phyloP scores from a whole-genome alignment of 2,888 invertebrate genomes.

The Nemurella pictetii region DNA sequence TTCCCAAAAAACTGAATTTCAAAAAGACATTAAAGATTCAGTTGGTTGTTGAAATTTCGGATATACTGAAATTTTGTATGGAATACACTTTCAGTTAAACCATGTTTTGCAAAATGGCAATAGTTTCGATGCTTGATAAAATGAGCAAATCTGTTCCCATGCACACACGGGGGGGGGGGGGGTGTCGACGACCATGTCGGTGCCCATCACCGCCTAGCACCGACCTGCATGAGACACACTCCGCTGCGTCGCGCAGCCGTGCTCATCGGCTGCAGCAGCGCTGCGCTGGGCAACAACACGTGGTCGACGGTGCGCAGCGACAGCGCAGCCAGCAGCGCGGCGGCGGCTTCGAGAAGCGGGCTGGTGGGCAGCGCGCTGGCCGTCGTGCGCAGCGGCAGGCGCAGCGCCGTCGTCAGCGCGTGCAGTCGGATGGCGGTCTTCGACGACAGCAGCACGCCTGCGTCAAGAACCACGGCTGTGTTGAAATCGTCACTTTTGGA shows the following conservation, averaged over 20 bases:
- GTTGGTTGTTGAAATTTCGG: too few relatives aligned
- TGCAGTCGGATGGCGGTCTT: slow-evolving; percentile 32
- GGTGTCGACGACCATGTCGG: slow-evolving; percentile 25
- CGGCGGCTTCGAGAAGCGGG: slow-evolving; percentile 24
- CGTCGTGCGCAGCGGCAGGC: slow-evolving; percentile 1
- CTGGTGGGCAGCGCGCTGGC: slow-evolving; percentile 20
- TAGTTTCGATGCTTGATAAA: too few relatives aligned
- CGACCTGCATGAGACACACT: not conserved
- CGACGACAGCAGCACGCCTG: slow-evolving; percentile 31
- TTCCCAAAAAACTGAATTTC: too few relatives aligned
- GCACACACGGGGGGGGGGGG: too few relatives aligned
- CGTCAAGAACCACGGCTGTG: slow-evolving; percentile 36
- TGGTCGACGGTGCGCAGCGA: slow-evolving; percentile 37
- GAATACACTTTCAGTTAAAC: too few relatives aligned
- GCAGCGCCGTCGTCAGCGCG: slow-evolving; percentile 14
- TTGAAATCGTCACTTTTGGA: too few relatives aligned
- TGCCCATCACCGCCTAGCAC: not conserved
- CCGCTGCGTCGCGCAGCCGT: not conserved
- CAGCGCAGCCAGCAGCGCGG: slow-evolving; percentile 21
- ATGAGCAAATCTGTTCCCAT: too few relatives aligned
- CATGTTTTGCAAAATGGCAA: too few relatives aligned
- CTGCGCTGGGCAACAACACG: slow-evolving; percentile 44
- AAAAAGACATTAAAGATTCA: too few relatives aligned
- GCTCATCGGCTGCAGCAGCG: slow-evolving; percentile 41
- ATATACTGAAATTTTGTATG: too few relatives aligned